These are phyloP conservation scores for Lycaena phlaeas DNA, from an alignment of 2,888 invertebrate species.

Conservation along the genomic window DNA sequence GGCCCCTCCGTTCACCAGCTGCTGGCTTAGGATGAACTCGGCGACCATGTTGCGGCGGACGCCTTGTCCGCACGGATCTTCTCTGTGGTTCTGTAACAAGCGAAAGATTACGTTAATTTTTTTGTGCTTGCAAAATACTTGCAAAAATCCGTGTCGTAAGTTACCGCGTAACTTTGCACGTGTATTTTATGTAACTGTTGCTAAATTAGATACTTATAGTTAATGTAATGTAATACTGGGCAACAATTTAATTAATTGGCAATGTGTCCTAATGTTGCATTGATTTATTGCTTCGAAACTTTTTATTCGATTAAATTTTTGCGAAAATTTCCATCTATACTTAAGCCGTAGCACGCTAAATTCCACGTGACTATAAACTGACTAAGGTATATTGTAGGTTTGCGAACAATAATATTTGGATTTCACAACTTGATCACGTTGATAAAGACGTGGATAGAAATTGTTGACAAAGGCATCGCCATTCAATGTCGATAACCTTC, in stretches of 20 bases:
- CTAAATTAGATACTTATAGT: slow-evolving; percentile 52
- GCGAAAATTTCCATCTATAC: too few species aligned
- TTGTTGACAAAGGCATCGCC: slow-evolving; percentile 19
- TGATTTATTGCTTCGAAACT: too few species aligned
- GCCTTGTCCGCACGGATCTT: slow-evolving; percentile 62
- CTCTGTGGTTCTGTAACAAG: slow-evolving; percentile 65
- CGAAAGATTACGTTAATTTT: slow-evolving; percentile 40
- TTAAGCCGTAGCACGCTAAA: slow-evolving; percentile 12
- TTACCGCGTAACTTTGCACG: slow-evolving; percentile 49
- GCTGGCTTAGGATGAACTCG: slow-evolving; percentile 86
- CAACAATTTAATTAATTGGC: too few species aligned
- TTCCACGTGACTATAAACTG: slow-evolving; percentile 22
- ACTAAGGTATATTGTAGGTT: slow-evolving; percentile 15
- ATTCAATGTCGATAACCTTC: slow-evolving; percentile 34
- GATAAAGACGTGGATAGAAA: slow-evolving; percentile 28
- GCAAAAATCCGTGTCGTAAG: slow-evolving; percentile 56
- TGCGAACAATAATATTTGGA: slow-evolving; percentile 29
- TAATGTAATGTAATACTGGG: slow-evolving; percentile 36
- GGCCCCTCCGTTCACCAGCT: slow-evolving; percentile 59
- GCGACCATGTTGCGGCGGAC: slow-evolving; percentile 88
- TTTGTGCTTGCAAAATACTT: slow-evolving; percentile 47
- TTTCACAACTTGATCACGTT: slow-evolving; percentile 41
- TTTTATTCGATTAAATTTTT: too few species aligned
- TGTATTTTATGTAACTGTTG: slow-evolving; percentile 59
- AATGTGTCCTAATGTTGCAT: too few species aligned